Evolutionary conservation across 2,888 invertebrate species (phyloP).

Genomic region (Iselma pallidipennis): DNA sequence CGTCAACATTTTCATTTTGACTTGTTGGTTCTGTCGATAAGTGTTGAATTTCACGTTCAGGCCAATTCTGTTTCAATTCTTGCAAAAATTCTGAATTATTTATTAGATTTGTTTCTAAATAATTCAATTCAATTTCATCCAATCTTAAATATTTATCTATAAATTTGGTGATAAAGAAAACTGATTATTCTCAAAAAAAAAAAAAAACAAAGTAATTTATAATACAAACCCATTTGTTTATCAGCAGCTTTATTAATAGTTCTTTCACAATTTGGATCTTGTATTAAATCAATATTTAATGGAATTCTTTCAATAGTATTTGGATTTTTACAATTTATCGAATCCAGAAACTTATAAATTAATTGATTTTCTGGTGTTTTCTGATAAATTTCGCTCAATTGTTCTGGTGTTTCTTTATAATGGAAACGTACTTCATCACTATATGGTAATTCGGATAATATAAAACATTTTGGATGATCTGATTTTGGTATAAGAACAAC

Average conservation of each 20-base stretch:
- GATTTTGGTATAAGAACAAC: constrained; percentile 16
- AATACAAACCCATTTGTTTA: constrained; percentile 5
- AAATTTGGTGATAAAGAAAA: background rate
- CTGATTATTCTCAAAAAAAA: background rate
- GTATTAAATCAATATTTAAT: constrained; percentile 13
- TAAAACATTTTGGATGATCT: constrained; percentile 18
- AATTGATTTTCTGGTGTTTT: background rate
- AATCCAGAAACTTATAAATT: constrained; percentile 10
- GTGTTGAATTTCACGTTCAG: constrained; percentile 6
- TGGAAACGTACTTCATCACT: constrained; percentile 2
- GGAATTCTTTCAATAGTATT: constrained; percentile 1
- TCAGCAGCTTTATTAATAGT: constrained; percentile 16
- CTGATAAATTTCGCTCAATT: background rate
- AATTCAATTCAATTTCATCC: constrained; percentile 9
- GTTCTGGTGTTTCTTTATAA: constrained; percentile 5
- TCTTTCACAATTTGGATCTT: constrained; percentile 8
- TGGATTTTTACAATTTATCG: constrained; percentile 1
- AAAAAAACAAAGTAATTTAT: background rate
- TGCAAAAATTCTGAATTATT: background rate
- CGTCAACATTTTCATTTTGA: too few species aligned
- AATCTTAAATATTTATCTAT: background rate
- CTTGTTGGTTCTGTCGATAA: too few species aligned
- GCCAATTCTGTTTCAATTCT: constrained; percentile 8
- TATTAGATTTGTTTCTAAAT: background rate
- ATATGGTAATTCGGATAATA: constrained; percentile 13